Conservation (phyloP, 2,797 vertebrate genomes). For the Novumbra hubbsi region DNA sequence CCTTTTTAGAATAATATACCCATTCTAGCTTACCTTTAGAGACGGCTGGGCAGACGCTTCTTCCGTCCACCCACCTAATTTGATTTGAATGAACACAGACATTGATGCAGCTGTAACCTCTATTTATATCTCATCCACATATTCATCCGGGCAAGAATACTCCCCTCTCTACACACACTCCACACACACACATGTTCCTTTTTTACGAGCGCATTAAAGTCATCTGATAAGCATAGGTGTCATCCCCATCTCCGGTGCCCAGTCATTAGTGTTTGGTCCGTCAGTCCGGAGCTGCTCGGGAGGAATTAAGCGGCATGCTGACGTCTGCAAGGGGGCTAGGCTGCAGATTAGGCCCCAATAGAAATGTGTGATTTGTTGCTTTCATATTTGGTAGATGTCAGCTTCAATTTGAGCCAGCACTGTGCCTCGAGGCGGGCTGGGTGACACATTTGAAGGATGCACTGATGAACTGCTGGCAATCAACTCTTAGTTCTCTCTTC, state of each 20-base stretch:
- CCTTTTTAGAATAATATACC: neutral
- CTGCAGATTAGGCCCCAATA: constrained; percentile 75
- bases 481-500: constrained; percentile 69
- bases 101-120: constrained; percentile 34
- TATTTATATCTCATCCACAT: constrained; percentile 37
- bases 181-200: neutral
- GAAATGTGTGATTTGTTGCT: constrained; percentile 81
- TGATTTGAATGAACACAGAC: constrained; percentile 10
- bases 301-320: constrained; percentile 76
- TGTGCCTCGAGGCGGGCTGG: constrained; percentile 61
- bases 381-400: constrained; percentile 82
- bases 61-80: constrained; percentile 20
- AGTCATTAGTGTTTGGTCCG: constrained; percentile 45
- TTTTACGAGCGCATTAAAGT: constrained; percentile 38
- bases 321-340: constrained; percentile 63
- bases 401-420: constrained; percentile 75
- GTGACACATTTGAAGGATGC: constrained; percentile 76
- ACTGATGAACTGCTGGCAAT: constrained; percentile 79
- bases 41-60: neutral
- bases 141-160: constrained; percentile 28
- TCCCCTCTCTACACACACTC: constrained; percentile 4
- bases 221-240: constrained; percentile 57
- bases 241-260: constrained; percentile 43
- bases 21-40: neutral
- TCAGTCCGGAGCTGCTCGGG: constrained; percentile 55